Evolutionary conservation across 1,140 invertebrate species (phyloP), one percentile per base, ranked within the genome.

Genomic region (Zaprionus inermis): DNA sequence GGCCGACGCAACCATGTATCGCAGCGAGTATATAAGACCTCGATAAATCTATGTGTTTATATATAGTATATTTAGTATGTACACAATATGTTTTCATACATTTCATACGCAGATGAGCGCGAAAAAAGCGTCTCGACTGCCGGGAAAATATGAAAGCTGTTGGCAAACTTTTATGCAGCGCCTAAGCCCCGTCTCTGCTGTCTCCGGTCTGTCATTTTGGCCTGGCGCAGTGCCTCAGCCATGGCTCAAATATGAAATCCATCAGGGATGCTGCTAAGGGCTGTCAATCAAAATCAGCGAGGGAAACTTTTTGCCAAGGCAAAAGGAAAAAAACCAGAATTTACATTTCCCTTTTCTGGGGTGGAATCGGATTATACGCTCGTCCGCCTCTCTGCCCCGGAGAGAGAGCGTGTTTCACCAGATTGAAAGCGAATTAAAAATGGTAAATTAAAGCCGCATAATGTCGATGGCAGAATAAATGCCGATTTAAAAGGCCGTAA

Each of bases 231-330:
- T 59, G 74, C 66, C 72, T 65, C 76, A 67, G 79, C 75, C 61
- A 56, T 71, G 81, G 77, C 82, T 86, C 71, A 85, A 91, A 90
- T 91, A 91, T 88, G 86, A 91, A 90, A 91, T 91, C 90, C 90
- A 91, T 91, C 90, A 91, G 90, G 85, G 90, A 91, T 84, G 72
- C 68, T 90, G 76, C 82, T 85, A 81, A 81, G 79, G 84, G 82
- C 90, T 91, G 90, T 91, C 90, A 91, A 91, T 91, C 90, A 91
- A 91, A 91, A 91, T 88, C 83, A 88, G 84, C 72, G 79, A 90
- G 79, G 85, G 90, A 91, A 91, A 91, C 82, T 91, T 91, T 91
- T 78, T 90, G 18, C 72, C 54, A 60, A 16, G 59, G 71, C 51
- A 58, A 54, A 56, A 68, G 54, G 36, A 20, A 30, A 61, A 56